Conservation (phyloP, 2,888 invertebrate genomes). For the Meliscaeva auricollis region DNA sequence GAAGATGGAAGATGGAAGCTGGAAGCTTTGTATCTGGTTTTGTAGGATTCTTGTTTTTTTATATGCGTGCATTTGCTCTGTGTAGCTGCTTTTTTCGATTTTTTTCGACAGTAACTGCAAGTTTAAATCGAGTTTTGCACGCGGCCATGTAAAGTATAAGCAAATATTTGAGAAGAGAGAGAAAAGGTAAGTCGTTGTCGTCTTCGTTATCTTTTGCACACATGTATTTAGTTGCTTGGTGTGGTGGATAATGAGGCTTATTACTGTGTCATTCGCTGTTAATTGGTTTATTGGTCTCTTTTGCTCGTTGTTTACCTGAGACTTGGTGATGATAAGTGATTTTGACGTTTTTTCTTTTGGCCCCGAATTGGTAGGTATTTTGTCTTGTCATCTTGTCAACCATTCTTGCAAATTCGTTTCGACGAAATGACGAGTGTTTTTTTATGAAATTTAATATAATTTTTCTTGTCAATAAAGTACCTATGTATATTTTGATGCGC, state of each 20-base stretch:
- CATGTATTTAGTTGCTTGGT: slow-evolving; percentile 22
- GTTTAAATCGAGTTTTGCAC: slow-evolving; percentile 53
- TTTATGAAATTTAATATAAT: slow-evolving; percentile 17
- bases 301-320: slow-evolving; percentile 32
- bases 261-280: slow-evolving; percentile 70
- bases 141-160: slow-evolving; percentile 42
- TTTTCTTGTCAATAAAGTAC: background rate
- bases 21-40: slow-evolving; percentile 58
- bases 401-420: no score
- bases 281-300: slow-evolving; percentile 74
- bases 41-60: slow-evolving; percentile 65
- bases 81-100: slow-evolving; percentile 10
- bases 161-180: slow-evolving; percentile 27
- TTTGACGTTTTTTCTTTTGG: slow-evolving; percentile 16
- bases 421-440: slow-evolving; percentile 31
- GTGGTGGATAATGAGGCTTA: slow-evolving; percentile 71
- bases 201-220: slow-evolving; percentile 30
- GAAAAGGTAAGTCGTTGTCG: slow-evolving; percentile 37
- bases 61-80: slow-evolving; percentile 32
- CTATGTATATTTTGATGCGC: background rate
- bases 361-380: slow-evolving; percentile 15
- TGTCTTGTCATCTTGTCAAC: no score
- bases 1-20: slow-evolving; percentile 66
- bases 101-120: slow-evolving; percentile 16
- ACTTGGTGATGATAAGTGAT: slow-evolving; percentile 35